Percentiles rank a stretch among this genome's conserved stretches.
Conservation (phyloP, 2,113 vertebrate species). For the Channa argus region DNA sequence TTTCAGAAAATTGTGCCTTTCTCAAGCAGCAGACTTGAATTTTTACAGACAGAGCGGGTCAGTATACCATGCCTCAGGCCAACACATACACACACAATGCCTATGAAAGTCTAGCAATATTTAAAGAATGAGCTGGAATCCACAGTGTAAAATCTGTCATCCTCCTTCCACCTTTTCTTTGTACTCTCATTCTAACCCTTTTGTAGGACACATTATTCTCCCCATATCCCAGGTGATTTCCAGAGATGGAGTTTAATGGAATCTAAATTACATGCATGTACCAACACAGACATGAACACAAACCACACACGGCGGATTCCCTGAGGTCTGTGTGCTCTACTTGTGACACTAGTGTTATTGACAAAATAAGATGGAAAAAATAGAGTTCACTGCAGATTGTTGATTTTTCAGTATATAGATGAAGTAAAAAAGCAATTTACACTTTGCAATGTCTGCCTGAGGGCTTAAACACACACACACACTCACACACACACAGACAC, state of each 20-base stretch:
- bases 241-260: conserved; percentile 49
- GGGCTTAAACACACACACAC: too few relatives aligned
- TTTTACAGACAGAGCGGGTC: too few relatives aligned
- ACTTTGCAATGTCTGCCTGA: too few relatives aligned
- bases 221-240: conserved; percentile 9
- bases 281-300: too few relatives aligned
- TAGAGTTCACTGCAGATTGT: too few relatives aligned
- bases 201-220: conserved; percentile 24
- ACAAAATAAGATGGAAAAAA: not conserved
- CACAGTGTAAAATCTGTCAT: not conserved
- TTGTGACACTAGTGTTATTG: conserved; percentile 1
- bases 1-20: too few relatives aligned
- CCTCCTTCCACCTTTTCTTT: conserved; percentile 15
- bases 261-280: conserved; percentile 41
- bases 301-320: conserved; percentile 1
- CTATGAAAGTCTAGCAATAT: not conserved
- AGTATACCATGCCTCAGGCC: not conserved
- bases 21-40: too few relatives aligned
- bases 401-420: too few relatives aligned
- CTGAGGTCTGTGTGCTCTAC: conserved; percentile 17
- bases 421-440: too few relatives aligned
- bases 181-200: not conserved
- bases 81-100: not conserved
- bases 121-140: not conserved
- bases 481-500: too few relatives aligned